These are phyloP conservation scores for Lerema accius DNA, from an alignment of 1,140 invertebrate genomes.

Conservation along the genomic window DNA sequence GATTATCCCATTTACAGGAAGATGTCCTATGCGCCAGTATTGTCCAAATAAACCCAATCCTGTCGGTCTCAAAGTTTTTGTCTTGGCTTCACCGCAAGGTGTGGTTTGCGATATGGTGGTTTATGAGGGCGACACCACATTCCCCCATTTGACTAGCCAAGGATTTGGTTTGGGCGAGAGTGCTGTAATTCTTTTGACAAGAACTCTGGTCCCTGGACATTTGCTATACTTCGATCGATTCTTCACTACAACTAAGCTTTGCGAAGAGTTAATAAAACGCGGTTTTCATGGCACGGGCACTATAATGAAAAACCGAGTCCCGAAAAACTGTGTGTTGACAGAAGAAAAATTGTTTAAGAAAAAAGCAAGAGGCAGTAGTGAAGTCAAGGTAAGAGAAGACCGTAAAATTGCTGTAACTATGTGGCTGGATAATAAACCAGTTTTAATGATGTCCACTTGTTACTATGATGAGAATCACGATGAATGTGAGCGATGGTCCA, in stretches of 20 bases:
- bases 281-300: neutral
- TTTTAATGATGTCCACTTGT: no score
- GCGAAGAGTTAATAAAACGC: neutral
- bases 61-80: no score
- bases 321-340: constrained; percentile 10
- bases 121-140: no score
- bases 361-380: constrained; percentile 19
- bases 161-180: neutral
- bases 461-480: no score
- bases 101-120: no score
- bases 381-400: constrained; percentile 3
- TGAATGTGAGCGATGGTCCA: constrained; percentile 15
- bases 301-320: neutral
- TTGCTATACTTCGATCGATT: neutral
- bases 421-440: no score
- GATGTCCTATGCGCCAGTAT: no score
- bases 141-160: no score
- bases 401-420: neutral
- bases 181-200: neutral
- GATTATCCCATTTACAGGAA: no score
- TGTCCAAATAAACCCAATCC: no score
- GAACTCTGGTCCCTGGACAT: neutral
- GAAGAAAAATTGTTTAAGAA: constrained; percentile 22
- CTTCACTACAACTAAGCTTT: neutral
- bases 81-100: no score